phyloP scores from a whole-genome alignment of 53 echinoderm and acorn worm species.

The Actinopyga echinites region DNA sequence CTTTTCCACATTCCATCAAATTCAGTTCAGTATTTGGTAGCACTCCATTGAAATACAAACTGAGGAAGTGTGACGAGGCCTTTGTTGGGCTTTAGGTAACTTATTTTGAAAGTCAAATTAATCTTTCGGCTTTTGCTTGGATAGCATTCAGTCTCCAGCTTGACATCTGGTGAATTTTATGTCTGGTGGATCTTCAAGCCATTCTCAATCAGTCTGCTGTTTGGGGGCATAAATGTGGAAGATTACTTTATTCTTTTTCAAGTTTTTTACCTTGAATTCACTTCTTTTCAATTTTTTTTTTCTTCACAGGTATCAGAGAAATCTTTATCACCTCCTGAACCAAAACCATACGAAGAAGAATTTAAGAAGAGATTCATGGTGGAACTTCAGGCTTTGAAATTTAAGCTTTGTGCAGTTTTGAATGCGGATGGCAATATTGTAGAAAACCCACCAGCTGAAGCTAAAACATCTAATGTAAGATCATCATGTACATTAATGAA shows the following conservation, averaged over 20 bases:
- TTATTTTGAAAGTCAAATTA: too few species aligned
- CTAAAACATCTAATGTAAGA: conserved; percentile 48
- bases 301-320: conserved; percentile 56
- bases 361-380: conserved; percentile 80
- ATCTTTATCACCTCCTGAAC: conserved; percentile 60
- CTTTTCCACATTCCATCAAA: too few species aligned
- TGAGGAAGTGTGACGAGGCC: too few species aligned
- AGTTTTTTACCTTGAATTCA: neutral
- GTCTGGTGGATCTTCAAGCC: too few species aligned
- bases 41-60: too few species aligned
- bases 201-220: neutral
- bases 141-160: too few species aligned
- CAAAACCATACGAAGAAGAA: conserved; percentile 88
- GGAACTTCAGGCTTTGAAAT: conserved; percentile 63
- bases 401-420: conserved; percentile 71
- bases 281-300: neutral
- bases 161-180: too few species aligned
- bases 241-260: neutral
- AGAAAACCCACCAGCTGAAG: conserved; percentile 26
- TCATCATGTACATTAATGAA: too few species aligned
- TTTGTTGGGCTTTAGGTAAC: too few species aligned
- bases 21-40: too few species aligned
- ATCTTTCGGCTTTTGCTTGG: too few species aligned
- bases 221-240: neutral
- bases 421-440: conserved; percentile 52